phyloP scores from a whole-genome alignment of 1,140 invertebrate species.

The Hestina assimilis region DNA sequence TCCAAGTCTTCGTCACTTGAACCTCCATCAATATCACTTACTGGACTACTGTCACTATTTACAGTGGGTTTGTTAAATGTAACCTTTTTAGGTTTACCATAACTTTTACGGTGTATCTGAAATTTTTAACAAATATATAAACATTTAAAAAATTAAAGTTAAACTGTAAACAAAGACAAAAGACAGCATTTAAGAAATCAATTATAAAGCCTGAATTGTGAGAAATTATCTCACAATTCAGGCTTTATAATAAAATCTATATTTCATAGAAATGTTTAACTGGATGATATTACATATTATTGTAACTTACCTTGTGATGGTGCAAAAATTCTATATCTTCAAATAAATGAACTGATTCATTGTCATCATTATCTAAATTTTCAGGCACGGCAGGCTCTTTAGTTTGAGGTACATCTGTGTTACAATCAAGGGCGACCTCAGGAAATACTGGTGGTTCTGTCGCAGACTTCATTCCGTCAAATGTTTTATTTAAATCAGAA shows the following conservation, averaged over 20 bases:
- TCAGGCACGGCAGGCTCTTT: conserved; percentile 11
- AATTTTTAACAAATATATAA: conserved; percentile 15
- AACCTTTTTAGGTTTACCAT: conserved; percentile 64
- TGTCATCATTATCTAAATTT: conserved; percentile 44
- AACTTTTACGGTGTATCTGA: conserved; percentile 62
- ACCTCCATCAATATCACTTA: conserved; percentile 21
- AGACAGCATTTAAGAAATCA: no score
- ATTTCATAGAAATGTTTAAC: no score
- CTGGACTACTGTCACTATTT: conserved; percentile 35
- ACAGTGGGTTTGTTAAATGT: conserved; percentile 41
- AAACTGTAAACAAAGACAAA: no score
- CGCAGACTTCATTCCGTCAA: conserved; percentile 50
- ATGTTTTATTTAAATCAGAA: conserved; percentile 47
- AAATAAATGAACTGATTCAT: conserved; percentile 65
- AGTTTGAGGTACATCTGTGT: conserved; percentile 24
- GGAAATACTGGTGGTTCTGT: conserved; percentile 50
- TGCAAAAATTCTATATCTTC: conserved; percentile 67
- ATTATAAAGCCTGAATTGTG: no score
- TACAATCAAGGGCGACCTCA: conserved; percentile 28
- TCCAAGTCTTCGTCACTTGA: conserved; percentile 53
- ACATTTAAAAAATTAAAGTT: no score
- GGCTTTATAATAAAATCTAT: no score
- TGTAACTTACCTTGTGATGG: conserved; percentile 52
- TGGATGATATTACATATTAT: no score
- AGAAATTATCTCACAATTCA: no score